Evolutionary conservation across 1,140 invertebrate genomes (phyloP), one percentile per base, ranked within the genome.

Genomic region (Globodera rostochiensis): DNA sequence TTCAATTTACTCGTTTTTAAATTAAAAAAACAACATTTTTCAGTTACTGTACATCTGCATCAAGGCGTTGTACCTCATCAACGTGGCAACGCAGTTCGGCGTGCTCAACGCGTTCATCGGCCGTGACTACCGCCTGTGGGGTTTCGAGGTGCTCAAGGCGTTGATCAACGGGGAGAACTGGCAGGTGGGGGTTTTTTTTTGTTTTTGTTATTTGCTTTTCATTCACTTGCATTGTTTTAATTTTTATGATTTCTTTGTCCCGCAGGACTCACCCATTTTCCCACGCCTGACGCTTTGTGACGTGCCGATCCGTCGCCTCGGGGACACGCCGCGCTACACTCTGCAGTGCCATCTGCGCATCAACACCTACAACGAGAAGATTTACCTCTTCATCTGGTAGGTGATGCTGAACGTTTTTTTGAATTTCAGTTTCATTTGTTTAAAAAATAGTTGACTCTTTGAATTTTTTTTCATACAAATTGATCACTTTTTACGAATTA

Each of bases 51-150:
- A 92, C 84, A 86, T 92, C 60, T 88, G 90, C 71, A 89, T 91
- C 70, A 92, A 92, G 85, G 57, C 89, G 7, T 79, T 91, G 45
- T 91, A 91, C 81, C 85, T 91, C 25, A 90, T 91, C 64, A 92
- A 92, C 82, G 88, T 91, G 19, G 83, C 91, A 21, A 88, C 86
- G 66, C 91, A 92, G 81, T 89, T 92, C 80, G 91, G 91, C 80
- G 85, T 91, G 15, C 85, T 92, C 25, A 91, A 91, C 81, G 86
- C 85, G n/a, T 92, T 91, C 87, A 88, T 92, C 77, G 91, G 91
- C 50, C 87, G 86, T 71, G 90, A 90, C 69, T 91, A 90, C 79
- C 86, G 88, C 73, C 83, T 91, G 75, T 91, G 91, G 85, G 91
- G 91, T 21, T 80, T 91, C 1, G 89, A 91, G 80, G 90, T 81